A percentile compares a stretch with the other conserved stretches of the same genome.
Conservation (phyloP, 2,888 invertebrate genomes). For the Perithous albicinctus region DNA sequence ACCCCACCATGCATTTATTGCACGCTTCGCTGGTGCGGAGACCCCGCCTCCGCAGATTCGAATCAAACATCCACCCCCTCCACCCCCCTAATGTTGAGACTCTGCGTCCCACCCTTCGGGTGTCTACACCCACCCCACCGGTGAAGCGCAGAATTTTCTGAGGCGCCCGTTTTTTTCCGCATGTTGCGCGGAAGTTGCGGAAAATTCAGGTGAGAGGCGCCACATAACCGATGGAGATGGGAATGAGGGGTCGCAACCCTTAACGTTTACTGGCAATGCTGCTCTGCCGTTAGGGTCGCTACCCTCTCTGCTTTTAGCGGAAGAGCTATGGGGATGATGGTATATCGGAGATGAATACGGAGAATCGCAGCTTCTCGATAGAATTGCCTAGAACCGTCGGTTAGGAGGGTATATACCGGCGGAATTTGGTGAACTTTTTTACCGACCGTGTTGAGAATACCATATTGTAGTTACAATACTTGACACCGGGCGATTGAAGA, state of each 20-base stretch:
- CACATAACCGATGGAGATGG: neutral
- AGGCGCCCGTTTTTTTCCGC: neutral
- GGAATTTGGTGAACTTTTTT: neutral
- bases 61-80: conserved; percentile 23
- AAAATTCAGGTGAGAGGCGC: neutral
- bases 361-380: neutral
- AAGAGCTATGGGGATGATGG: neutral
- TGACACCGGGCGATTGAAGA: neutral
- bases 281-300: neutral
- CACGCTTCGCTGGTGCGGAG: conserved; percentile 58
- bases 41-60: conserved; percentile 54
- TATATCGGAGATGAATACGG: neutral
- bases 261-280: neutral
- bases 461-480: neutral
- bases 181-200: neutral
- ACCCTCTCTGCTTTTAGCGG: neutral
- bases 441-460: neutral
- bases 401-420: neutral
- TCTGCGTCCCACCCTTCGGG: neutral
- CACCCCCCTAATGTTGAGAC: neutral
- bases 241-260: neutral
- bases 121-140: neutral
- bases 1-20: conserved; percentile 49
- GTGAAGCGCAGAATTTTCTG: neutral
- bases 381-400: neutral